Base-by-base conservation (phyloP, 2,888 invertebrate genomes). In the Trissolcus brochymenae region DNA sequence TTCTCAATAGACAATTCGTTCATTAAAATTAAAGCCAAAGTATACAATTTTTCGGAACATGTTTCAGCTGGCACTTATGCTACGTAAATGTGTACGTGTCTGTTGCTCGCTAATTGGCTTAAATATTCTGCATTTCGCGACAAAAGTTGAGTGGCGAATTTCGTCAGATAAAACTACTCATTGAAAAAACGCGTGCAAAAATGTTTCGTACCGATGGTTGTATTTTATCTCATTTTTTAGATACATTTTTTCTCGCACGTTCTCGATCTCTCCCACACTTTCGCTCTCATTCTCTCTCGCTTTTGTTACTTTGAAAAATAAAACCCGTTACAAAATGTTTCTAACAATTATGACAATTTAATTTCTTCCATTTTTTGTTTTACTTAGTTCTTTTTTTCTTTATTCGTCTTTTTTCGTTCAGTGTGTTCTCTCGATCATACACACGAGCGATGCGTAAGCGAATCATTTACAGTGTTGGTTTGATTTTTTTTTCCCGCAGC, bases 31-130 rank as follows among this genome's bases (percentile, higher is more conserved):
- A 61, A 76, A 70, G 60, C 67, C 55, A 70, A 70, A 75, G 68
- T 54, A 68, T 72, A 76, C 71, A 81, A 83, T 81, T 79, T 79
- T 73, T 79, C 83, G 85, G 84, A 87, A 87, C 86, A 86, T 85
- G 84, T 84, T 84, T 82, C 84, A 83, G 82, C 83, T 82, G 83
- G 84, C 79, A 82, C 85, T 88, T 88, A 87, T 80, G 78, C 85
- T 87, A 88, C 87, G 83, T 85, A 87, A 84, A 87, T 87, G 87
- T 88, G 86, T 87, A 87, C 87, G 86, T 85, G 85, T 87, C 84
- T 86, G 86, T 87, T 86, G 84, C 86, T 84, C 84, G 85, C 85
- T 87, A 87, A 87, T 88, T 87, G 84, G 87, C 85, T 85, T 87
- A 87, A 86, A 88, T 88, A 88, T 82, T 86, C 84, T 83, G 85